phyloP scores from a whole-genome alignment of 2,113 vertebrate genomes.

The Limnothrissa miodon region DNA sequence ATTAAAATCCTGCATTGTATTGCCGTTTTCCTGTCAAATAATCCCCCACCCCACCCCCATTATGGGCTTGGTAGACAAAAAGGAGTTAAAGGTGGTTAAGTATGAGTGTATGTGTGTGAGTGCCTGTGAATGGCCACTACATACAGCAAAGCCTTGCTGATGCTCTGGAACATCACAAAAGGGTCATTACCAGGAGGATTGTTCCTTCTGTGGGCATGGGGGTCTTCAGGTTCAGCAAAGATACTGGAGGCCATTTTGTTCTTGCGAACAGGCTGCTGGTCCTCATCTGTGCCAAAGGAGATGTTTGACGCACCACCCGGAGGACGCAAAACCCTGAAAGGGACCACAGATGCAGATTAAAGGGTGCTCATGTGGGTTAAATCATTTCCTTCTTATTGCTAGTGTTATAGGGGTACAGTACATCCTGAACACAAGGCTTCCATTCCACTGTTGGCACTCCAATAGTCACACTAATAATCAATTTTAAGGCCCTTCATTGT shows the following conservation, averaged over 20 bases:
- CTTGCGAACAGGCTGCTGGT: slow-evolving; percentile 77
- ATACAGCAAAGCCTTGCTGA: not conserved
- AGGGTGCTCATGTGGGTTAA: not conserved
- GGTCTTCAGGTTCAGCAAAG: slow-evolving; percentile 90
- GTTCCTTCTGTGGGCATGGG: slow-evolving; percentile 77
- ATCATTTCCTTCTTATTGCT: no score
- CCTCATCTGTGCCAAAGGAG: slow-evolving; percentile 81
- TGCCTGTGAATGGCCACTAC: not conserved
- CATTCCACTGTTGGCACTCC: no score
- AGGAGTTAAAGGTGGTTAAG: no score
- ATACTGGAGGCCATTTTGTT: slow-evolving; percentile 96
- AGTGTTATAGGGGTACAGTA: no score
- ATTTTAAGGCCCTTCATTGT: no score
- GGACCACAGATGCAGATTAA: not conserved
- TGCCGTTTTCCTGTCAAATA: no score
- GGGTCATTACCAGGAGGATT: slow-evolving; percentile 72
- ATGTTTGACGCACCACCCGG: slow-evolving; percentile 95
- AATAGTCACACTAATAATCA: no score
- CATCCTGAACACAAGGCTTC: no score
- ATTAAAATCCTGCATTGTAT: no score
- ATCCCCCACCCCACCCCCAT: no score
- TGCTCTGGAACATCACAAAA: not conserved
- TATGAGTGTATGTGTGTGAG: not conserved
- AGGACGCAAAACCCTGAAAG: slow-evolving; percentile 85
- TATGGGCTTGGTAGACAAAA: no score